phyloP scores from a whole-genome alignment of 2,888 invertebrate genomes.

The Nemapogon koenigi region DNA sequence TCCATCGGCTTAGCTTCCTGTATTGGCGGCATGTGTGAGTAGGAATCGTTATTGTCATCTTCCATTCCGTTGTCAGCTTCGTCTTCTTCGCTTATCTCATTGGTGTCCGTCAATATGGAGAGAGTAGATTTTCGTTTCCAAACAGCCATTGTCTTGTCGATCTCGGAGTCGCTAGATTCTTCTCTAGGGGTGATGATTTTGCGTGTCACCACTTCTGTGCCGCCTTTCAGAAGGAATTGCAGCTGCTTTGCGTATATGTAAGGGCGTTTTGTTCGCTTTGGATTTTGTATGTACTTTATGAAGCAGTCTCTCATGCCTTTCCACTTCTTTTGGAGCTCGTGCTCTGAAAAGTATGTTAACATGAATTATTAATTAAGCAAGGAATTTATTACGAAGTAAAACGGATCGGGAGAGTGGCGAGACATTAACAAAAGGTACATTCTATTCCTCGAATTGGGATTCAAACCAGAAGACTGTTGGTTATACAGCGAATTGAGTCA shows the following conservation, averaged over 20 bases:
- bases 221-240: slow-evolving; percentile 38
- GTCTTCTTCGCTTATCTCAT: neutral
- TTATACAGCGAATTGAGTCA: too few relatives aligned
- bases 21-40: neutral
- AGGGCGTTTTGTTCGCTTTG: slow-evolving; percentile 33
- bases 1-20: slow-evolving; percentile 17
- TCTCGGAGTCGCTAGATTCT: slow-evolving; percentile 32
- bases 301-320: slow-evolving; percentile 52
- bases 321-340: slow-evolving; percentile 57
- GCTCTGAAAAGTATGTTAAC: slow-evolving; percentile 33
- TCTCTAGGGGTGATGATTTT: slow-evolving; percentile 19
- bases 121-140: too few relatives aligned
- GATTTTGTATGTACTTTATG: slow-evolving; percentile 40
- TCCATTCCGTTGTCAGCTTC: neutral
- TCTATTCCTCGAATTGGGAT: too few relatives aligned
- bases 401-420: too few relatives aligned
- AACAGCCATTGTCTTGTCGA: slow-evolving; percentile 15
- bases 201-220: too few relatives aligned
- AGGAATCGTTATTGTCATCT: neutral
- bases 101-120: too few relatives aligned
- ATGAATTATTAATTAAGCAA: too few relatives aligned
- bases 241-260: slow-evolving; percentile 43
- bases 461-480: too few relatives aligned
- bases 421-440: too few relatives aligned
- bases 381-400: too few relatives aligned